Evolutionary conservation across 2,797 vertebrate species (phyloP), one percentile per base, ranked within the genome.

Genomic region (Phaenicophaeus curvirostris): DNA sequence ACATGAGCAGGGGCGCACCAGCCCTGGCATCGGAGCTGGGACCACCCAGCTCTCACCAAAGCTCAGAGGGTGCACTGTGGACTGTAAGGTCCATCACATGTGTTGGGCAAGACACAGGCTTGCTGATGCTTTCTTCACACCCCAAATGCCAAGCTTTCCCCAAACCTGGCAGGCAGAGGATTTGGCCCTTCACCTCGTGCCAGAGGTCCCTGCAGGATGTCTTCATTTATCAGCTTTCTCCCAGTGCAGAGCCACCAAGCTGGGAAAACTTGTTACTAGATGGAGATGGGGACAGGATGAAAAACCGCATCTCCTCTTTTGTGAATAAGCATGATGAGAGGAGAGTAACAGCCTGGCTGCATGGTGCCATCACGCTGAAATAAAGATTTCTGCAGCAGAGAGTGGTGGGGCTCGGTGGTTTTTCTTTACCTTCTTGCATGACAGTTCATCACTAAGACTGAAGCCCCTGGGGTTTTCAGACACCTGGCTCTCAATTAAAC

Each of bases 401-500:
- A 17, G 62, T 24, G 66, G 37, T n/a, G 41, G 51, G 20, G 18
- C 42, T 37, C 6, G 0, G 23, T 71, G 85, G 41, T 13, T 75
- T 74, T 53, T 67, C 83, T 86, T 67, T 20, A 8, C 81, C 13
- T 0, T 1, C n/a, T 16, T 89, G 42, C 48, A 6, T 90, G 96
- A 68, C 91, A 95, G 84, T 68, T 94, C 20, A 0, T 95, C 93
- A 59, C 85, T 94, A 81, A 41, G 65, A 62, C 9, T 2, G 61
- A 72, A 71, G 77, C 84, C 92, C 85, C 83, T 51, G 83, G 85
- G 87, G 33, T 46, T 57, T 85, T 28, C 55, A 82, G 91, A 71
- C 96, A 91, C 95, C 94, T 96, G 94, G 83, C 90, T 95, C 95
- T 95, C 96, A 93, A 87, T 95, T 85, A 91, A 75, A 51, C 76